Evolutionary conservation across 2,888 invertebrate species (phyloP), one percentile per base, ranked within the genome.

Genomic region (Cephus pygmeus): DNA sequence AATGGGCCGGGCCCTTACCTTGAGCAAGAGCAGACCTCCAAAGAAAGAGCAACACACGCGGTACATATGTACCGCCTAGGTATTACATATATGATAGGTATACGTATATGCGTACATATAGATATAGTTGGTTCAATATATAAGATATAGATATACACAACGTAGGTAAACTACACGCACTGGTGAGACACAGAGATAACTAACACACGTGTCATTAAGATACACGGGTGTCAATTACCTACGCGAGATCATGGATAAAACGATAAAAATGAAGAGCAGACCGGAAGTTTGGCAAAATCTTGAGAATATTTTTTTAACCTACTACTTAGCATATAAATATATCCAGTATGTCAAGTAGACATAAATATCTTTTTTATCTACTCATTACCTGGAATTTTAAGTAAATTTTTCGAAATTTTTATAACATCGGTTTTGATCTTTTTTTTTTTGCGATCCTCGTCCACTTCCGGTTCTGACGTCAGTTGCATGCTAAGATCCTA

Each of bases 1-100:
- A 84, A 84, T 84, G 84, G 82, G 81, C 80, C 73, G 81, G 80
- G 79, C 81, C 79, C 80, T 84, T 80, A 82, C 84, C 83, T 84
- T 84, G 84, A 83, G 81, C 80, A 80, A 79, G 79, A 80, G 82
- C 79, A 79, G 80, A 80, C 80, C 80, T 81, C 80, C 81, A 81
- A 81, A 80, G 73, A 79, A 77, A 79, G 79, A 79, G 71, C 71
- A 71, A 71, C 31, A 34, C 71, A 71, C 31, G 34, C 71, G 71
- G 6, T 33, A 71, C 71, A 34, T 34, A 34, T 34, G 71, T 23
- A 34, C 31, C 31, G 31, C 3, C 33, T 71, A 71, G 56, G 56
- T 56, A 56, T 56, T 56, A 56, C 9, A 56, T 56, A 56, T 33
- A 33, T 4, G 33, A 33, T 23, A 9, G 9, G 23, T 56, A 23